phyloP scores from a whole-genome alignment of 2,888 invertebrate species.

The Rhaphigaster nebulosa region DNA sequence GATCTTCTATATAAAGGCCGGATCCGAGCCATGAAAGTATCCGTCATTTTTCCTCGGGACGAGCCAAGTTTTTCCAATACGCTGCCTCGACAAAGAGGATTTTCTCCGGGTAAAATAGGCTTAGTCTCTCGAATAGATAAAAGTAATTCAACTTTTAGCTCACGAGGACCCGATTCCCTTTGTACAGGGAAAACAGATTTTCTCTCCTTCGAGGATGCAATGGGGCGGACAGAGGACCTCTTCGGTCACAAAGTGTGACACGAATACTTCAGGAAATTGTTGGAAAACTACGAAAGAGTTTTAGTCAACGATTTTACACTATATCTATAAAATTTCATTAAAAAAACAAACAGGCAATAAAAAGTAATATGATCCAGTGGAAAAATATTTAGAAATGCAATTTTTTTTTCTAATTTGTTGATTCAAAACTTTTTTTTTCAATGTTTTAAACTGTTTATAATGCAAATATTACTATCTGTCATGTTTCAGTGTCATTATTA shows the following conservation, averaged over 20 bases:
- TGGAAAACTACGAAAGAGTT: neutral
- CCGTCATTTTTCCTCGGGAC: neutral
- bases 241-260: neutral
- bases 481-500: no score
- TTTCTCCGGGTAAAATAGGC: neutral
- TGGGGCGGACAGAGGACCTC: neutral
- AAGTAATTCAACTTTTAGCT: conserved; percentile 4
- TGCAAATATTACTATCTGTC: no score
- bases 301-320: neutral
- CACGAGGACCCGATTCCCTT: neutral
- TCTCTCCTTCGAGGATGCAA: neutral
- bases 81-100: neutral
- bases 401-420: no score
- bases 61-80: conserved; percentile 12
- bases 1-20: conserved; percentile 1
- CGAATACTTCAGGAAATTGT: neutral
- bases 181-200: conserved; percentile 13
- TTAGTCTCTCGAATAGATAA: conserved; percentile 14
- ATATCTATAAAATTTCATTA: no score
- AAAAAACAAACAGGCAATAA: no score
- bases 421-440: no score
- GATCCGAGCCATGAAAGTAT: neutral
- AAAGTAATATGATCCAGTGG: no score
- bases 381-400: no score
- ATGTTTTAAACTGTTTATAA: no score